Evolutionary conservation across 2,113 vertebrate species (phyloP).

Genomic region (Zosterops borbonicus): DNA sequence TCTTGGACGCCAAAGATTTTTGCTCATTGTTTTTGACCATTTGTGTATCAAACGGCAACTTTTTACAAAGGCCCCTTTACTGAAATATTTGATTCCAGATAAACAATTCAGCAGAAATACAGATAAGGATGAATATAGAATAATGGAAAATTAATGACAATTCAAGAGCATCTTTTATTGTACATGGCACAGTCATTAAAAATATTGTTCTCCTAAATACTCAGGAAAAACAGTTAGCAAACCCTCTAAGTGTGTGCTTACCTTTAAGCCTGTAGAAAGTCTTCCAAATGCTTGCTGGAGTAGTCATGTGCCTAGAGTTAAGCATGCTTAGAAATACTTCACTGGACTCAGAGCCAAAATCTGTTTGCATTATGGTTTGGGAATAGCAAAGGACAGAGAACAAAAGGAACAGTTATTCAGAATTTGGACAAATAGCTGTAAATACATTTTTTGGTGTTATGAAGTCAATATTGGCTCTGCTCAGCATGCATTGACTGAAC

Average conservation of each 20-base stretch:
- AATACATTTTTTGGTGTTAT: conserved; percentile 21
- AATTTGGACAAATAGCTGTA: conserved; percentile 28
- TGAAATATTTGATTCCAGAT: not conserved
- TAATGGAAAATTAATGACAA: not conserved
- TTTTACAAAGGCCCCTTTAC: not conserved
- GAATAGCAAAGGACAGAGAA: not conserved
- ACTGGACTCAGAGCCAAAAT: conserved; percentile 10
- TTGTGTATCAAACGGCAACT: not conserved
- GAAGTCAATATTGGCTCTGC: conserved; percentile 2
- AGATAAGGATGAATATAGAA: not conserved
- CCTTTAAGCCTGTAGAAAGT: conserved; percentile 9
- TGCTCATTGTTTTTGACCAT: not conserved
- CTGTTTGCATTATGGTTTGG: not conserved
- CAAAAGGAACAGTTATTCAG: conserved; percentile 28
- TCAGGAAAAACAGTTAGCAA: not conserved
- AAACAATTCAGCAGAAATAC: not conserved
- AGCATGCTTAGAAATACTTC: conserved; percentile 27
- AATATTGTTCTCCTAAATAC: not conserved
- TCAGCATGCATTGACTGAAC: not conserved
- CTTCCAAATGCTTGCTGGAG: not conserved
- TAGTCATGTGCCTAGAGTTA: conserved; percentile 9
- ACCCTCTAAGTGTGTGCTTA: not conserved
- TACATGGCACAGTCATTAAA: not conserved
- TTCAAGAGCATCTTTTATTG: not conserved
- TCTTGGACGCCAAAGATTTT: not conserved